Conservation (phyloP, 1,140 invertebrate genomes). For the Dreissena rostriformis region DNA sequence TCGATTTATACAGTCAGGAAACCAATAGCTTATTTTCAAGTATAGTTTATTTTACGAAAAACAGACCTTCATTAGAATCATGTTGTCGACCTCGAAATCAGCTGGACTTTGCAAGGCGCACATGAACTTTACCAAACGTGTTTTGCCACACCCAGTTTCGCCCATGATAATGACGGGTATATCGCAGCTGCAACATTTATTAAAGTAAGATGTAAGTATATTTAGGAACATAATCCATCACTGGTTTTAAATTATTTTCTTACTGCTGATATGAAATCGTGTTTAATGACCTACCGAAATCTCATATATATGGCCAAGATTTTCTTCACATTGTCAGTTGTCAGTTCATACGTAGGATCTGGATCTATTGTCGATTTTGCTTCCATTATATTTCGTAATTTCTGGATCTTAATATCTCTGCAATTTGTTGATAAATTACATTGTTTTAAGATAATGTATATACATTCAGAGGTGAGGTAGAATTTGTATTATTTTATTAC, state of each 20-base stretch:
- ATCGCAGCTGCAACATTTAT: constrained; percentile 62
- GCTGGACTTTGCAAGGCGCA: constrained; percentile 58
- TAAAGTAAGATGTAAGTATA: too few species aligned
- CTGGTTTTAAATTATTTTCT: too few species aligned
- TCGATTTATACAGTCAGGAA: too few species aligned
- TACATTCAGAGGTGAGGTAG: too few species aligned
- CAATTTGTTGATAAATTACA: background rate
- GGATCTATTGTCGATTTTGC: constrained; percentile 65
- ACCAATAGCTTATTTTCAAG: too few species aligned
- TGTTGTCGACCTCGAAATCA: too few species aligned
- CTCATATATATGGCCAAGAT: constrained; percentile 77
- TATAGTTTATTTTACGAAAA: too few species aligned
- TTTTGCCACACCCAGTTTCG: constrained; percentile 78
- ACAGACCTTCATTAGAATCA: too few species aligned
- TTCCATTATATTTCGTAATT: constrained; percentile 68
- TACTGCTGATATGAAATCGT: too few species aligned
- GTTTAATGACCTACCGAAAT: constrained; percentile 64
- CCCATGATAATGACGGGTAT: constrained; percentile 78
- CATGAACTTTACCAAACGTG: constrained; percentile 71
- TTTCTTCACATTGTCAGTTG: constrained; percentile 78
- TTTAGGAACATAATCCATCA: too few species aligned
- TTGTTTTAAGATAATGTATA: too few species aligned
- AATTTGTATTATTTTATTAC: too few species aligned
- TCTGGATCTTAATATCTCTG: constrained; percentile 54
- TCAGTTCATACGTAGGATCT: constrained; percentile 75